These are phyloP conservation scores for Arrhopalites spinosus DNA, from an alignment of 2,888 invertebrate species.

Conservation along the genomic window DNA sequence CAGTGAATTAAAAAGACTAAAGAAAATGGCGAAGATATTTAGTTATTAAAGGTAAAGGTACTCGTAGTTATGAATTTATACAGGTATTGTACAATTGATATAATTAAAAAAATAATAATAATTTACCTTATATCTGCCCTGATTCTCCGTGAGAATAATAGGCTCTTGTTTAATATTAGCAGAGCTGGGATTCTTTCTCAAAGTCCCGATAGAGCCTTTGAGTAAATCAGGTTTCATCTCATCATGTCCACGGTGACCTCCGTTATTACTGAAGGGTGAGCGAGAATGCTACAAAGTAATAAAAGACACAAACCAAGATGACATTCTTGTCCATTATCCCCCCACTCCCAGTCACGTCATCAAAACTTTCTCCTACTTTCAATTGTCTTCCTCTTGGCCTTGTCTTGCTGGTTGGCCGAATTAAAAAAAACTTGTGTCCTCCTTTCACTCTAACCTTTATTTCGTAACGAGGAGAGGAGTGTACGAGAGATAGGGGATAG, in stretches of 20 bases:
- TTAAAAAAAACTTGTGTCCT: background rate
- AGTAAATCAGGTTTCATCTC: constrained; percentile 82
- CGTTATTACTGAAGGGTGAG: constrained; percentile 27
- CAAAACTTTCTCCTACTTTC: constrained; percentile 4
- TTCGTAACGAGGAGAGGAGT: too few relatives aligned
- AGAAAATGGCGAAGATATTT: too few relatives aligned
- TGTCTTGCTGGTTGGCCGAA: background rate
- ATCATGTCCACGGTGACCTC: constrained; percentile 38
- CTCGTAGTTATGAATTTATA: too few relatives aligned
- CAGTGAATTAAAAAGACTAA: too few relatives aligned
- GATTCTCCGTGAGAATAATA: constrained; percentile 67
- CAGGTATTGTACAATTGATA: background rate
- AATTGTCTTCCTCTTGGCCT: background rate
- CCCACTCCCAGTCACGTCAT: background rate
- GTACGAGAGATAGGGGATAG: too few relatives aligned
- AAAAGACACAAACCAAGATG: constrained; percentile 21
- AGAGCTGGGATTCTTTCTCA: constrained; percentile 62
- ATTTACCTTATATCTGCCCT: constrained; percentile 80
- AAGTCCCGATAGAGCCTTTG: constrained; percentile 73
- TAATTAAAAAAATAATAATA: too few relatives aligned
- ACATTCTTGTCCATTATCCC: background rate
- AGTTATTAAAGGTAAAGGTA: too few relatives aligned
- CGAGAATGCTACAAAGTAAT: constrained; percentile 28
- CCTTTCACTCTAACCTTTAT: too few relatives aligned
- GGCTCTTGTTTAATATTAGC: constrained; percentile 61